Evolutionary conservation across 2,113 vertebrate species (phyloP), one percentile per base, ranked within the genome.

Genomic region (Helogale parvula): DNA sequence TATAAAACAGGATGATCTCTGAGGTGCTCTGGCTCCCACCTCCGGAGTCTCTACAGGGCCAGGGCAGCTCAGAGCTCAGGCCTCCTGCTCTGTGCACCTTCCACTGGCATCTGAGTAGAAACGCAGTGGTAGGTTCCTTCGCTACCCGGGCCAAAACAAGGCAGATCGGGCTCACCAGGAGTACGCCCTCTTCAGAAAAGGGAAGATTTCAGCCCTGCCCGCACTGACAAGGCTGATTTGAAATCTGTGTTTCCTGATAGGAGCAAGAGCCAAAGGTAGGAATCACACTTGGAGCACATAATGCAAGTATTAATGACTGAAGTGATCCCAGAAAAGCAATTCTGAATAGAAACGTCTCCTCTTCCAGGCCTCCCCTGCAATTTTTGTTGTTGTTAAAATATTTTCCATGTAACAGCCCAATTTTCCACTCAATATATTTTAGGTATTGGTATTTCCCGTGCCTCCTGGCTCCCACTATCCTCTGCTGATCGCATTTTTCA

Each of bases 401-500:
- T 66, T 85, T 65, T 63, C 77, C 77, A 25, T 1, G 5, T 52
- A 45, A 47, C 17, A 50, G 54, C 11, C 33, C 47, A 54, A 38
- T 68, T 31, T 52, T 90, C 66, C 21, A 17, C 31, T 8, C 29
- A 31, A 29, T 35, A 21, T 6, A 47, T 29, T 66, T 54, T 23
- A 66, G 86, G 76, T 7, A 71, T 1, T 17, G 13, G 60, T 35
- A 35, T 31, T 76, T 82, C 25, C 82, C 31, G 15, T 6, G 47
- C 45, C 21, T 45, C 10, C 57, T 29, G 5, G 54, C 13, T 60
- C 52, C 80, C 65, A 60, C 27, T 29, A 80, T 68, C 97, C 84
- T 90, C 85, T 87, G 65, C 12, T 31, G 76, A 79, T 74, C 69
- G 88, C 35, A 33, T 5, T 91, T 88, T 81, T 60, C 88, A 14